A percentile compares a stretch with the other conserved stretches of the same genome.
These are phyloP conservation scores for Holothuria leucospilota DNA, from an alignment of 53 echinoderm and acorn worm species.

Conservation along the genomic window DNA sequence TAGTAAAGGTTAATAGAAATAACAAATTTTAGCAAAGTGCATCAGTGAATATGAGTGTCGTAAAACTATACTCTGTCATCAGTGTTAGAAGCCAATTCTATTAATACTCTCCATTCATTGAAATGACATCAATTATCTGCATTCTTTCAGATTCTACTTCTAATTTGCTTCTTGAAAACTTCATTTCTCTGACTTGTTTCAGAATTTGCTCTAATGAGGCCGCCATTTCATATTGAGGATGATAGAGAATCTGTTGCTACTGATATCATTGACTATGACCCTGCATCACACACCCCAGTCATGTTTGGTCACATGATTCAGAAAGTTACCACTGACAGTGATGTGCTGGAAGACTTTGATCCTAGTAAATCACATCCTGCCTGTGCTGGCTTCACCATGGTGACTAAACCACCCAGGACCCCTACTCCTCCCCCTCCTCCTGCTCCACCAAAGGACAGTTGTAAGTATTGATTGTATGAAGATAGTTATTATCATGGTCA, in stretches of 20 bases:
- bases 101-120: no score
- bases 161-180: no score
- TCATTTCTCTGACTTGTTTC: not conserved
- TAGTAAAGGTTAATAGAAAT: no score
- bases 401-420: slow-evolving; percentile 72
- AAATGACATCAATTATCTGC: no score
- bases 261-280: slow-evolving; percentile 91
- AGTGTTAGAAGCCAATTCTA: no score
- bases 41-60: no score
- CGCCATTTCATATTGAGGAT: slow-evolving; percentile 88
- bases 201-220: slow-evolving; percentile 94
- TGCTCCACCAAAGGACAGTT: slow-evolving; percentile 87
- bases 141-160: no score
- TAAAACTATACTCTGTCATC: no score
- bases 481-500: no score
- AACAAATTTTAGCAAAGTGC: no score
- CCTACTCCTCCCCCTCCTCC: slow-evolving; percentile 79
- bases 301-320: slow-evolving; percentile 90
- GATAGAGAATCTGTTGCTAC: slow-evolving; percentile 88
- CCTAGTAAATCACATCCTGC: slow-evolving; percentile 93
- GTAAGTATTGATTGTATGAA: slow-evolving; percentile 53
- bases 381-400: slow-evolving; percentile 87
- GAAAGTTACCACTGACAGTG: slow-evolving; percentile 72
- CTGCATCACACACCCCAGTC: slow-evolving; percentile 89
- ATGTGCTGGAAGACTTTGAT: slow-evolving; percentile 80